These are phyloP conservation scores for Apostichopus californicus DNA, from an alignment of 35 echinoderm and acorn worm genomes.

Conservation along the genomic window DNA sequence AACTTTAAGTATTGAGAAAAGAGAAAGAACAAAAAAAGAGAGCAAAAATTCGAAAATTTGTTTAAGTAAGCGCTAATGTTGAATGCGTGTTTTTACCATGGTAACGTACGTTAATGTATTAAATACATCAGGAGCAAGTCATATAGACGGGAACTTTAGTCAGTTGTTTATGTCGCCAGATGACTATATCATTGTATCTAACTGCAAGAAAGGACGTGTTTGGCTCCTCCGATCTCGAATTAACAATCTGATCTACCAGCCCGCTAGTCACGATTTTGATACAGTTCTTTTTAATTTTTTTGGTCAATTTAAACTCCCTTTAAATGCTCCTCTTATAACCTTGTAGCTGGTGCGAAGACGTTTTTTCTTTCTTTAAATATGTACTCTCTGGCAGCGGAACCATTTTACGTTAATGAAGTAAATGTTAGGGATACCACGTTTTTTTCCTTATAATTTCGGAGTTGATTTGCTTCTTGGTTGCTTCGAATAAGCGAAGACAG, in stretches of 20 bases:
- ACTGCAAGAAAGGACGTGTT: conserved; percentile 33
- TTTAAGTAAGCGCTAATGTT: conserved; percentile 48
- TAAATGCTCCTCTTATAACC: conserved; percentile 41
- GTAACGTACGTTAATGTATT: conserved; percentile 31
- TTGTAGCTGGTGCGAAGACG: conserved; percentile 13
- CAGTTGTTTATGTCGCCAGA: conserved; percentile 29
- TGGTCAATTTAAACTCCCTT: conserved; percentile 38
- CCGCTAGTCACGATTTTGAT: conserved; percentile 25
- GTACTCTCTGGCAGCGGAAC: not conserved
- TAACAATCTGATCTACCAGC: conserved; percentile 18
- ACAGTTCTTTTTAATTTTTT: conserved; percentile 11
- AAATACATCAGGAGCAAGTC: conserved; percentile 17
- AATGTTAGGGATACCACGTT: not conserved
- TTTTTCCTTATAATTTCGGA: not conserved
- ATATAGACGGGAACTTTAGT: not conserved
- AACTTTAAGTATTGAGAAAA: not conserved
- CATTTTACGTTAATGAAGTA: conserved; percentile 11
- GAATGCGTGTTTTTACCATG: conserved; percentile 42
- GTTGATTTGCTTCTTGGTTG: conserved; percentile 3
- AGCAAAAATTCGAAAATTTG: conserved; percentile 4
- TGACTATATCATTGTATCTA: not conserved
- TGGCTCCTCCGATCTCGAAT: not conserved
- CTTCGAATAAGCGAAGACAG: conserved; percentile 10
- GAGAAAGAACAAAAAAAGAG: not conserved
- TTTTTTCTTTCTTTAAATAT: not conserved